Evolutionary conservation across 2,888 invertebrate species (phyloP).

Genomic region (Unio pictorum): DNA sequence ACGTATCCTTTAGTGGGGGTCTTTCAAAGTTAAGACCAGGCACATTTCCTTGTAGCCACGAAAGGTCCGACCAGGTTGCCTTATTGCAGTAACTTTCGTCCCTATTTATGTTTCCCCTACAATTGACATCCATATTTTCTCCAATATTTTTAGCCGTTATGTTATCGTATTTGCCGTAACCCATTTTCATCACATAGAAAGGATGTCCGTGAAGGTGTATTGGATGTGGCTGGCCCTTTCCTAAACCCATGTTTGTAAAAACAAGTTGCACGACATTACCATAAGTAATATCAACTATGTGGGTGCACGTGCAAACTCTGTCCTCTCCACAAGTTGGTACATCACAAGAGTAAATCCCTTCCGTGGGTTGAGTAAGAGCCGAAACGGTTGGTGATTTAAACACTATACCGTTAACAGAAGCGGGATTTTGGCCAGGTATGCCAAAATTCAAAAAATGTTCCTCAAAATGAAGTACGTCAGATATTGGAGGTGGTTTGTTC

Average conservation of each 20-base stretch:
- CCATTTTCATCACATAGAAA: slow-evolving; percentile 64
- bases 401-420: slow-evolving; percentile 49
- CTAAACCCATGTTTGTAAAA: slow-evolving; percentile 53
- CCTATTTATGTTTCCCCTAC: slow-evolving; percentile 34
- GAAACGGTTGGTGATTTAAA: slow-evolving; percentile 41
- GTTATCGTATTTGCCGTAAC: slow-evolving; percentile 41
- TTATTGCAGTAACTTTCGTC: slow-evolving; percentile 50
- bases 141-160: slow-evolving; percentile 27
- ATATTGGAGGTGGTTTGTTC: slow-evolving; percentile 31
- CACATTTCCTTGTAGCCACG: slow-evolving; percentile 52
- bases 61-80: slow-evolving; percentile 52
- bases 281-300: slow-evolving; percentile 40
- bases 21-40: slow-evolving; percentile 48
- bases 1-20: slow-evolving; percentile 62
- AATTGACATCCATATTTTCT: slow-evolving; percentile 41
- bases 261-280: slow-evolving; percentile 57
- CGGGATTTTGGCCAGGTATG: slow-evolving; percentile 51
- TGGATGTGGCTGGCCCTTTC: slow-evolving; percentile 57
- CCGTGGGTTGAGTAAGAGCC: slow-evolving; percentile 46
- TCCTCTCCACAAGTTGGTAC: slow-evolving; percentile 35
- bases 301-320: slow-evolving; percentile 50
- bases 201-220: slow-evolving; percentile 67
- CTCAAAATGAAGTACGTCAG: slow-evolving; percentile 21
- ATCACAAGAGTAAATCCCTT: slow-evolving; percentile 44
- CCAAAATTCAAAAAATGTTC: slow-evolving; percentile 62